phyloP scores from a whole-genome alignment of 1,140 invertebrate genomes.

The Stegodyphus dumicola region DNA sequence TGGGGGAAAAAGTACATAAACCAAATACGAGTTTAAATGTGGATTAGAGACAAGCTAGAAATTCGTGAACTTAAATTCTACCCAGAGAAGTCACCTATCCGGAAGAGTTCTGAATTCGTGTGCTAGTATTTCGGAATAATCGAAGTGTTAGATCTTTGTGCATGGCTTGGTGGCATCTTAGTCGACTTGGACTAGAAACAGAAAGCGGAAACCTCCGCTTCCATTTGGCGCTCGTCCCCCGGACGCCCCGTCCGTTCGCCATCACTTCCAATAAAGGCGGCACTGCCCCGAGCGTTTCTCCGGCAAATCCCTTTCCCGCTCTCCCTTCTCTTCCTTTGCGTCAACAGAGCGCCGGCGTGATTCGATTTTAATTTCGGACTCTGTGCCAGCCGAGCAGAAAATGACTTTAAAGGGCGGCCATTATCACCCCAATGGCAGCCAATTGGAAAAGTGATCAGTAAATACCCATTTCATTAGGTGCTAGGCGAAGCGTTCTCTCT shows the following conservation, averaged over 20 bases:
- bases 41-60: too few relatives aligned
- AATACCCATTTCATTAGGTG: constrained; percentile 61
- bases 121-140: too few relatives aligned
- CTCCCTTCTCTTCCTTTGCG: constrained; percentile 1
- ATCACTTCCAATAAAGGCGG: constrained; percentile 39
- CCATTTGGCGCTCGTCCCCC: constrained; percentile 24
- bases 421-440: constrained; percentile 61
- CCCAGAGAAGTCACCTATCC: too few relatives aligned
- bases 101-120: too few relatives aligned
- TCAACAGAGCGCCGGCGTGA: constrained; percentile 50
- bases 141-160: too few relatives aligned
- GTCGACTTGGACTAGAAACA: background rate
- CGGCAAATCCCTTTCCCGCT: background rate
- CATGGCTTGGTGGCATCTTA: too few relatives aligned
- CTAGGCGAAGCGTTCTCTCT: constrained; percentile 30
- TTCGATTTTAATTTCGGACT: constrained; percentile 61
- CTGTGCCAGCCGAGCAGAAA: constrained; percentile 50
- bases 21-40: background rate
- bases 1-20: background rate
- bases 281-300: background rate
- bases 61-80: too few relatives aligned
- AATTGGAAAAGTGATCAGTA: constrained; percentile 62
- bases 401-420: constrained; percentile 60
- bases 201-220: background rate
- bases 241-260: background rate